phyloP scores from a whole-genome alignment of 2,888 invertebrate genomes.

The Acleris laterana region DNA sequence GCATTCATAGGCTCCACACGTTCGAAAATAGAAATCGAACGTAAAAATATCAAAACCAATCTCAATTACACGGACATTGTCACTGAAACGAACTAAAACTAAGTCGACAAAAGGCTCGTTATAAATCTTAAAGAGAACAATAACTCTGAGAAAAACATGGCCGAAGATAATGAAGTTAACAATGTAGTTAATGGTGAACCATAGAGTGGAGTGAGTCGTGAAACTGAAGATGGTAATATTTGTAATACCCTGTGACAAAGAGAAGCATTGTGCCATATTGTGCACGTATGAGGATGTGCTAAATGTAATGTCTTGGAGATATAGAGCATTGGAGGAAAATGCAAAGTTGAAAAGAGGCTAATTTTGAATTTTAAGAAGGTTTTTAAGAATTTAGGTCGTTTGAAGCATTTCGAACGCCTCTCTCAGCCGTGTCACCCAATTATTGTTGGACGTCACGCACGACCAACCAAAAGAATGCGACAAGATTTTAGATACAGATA shows the following conservation, averaged over 20 bases:
- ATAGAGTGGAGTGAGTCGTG: background rate
- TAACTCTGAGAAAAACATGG: slow-evolving; percentile 31
- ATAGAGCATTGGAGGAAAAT: slow-evolving; percentile 13
- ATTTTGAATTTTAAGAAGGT: background rate
- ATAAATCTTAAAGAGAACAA: slow-evolving; percentile 35
- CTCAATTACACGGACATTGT: slow-evolving; percentile 29
- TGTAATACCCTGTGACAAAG: slow-evolving; percentile 29
- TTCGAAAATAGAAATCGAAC: background rate
- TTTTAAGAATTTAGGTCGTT: background rate
- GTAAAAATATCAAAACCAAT: slow-evolving; percentile 8
- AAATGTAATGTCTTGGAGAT: slow-evolving; percentile 16
- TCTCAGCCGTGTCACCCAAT: background rate
- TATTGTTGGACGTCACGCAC: background rate
- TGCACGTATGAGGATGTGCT: slow-evolving; percentile 30
- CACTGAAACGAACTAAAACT: slow-evolving; percentile 17
- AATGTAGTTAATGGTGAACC: slow-evolving; percentile 31
- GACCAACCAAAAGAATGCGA: background rate
- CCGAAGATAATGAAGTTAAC: slow-evolving; percentile 31
- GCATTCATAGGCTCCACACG: background rate
- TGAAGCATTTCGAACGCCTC: no score
- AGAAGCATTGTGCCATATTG: slow-evolving; percentile 18
- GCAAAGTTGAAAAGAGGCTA: background rate
- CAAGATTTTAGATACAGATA: no score
- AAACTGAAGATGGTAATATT: slow-evolving; percentile 19
- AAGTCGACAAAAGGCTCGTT: slow-evolving; percentile 19